Conservation (phyloP, 2,113 vertebrate species). For the Sinocyclocheilus rhinocerous region DNA sequence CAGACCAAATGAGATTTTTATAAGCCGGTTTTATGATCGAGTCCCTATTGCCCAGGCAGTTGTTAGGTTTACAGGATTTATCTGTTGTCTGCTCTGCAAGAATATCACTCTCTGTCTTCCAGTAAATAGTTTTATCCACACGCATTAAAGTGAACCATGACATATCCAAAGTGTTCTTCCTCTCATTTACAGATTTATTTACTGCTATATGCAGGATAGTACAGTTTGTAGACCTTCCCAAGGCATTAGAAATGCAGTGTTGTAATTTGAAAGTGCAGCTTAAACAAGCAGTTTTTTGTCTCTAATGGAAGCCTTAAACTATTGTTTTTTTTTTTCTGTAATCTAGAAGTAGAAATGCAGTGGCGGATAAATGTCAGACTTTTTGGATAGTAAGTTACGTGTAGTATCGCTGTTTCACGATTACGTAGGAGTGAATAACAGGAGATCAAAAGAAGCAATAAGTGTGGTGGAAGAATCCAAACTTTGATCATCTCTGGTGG, state of each 20-base stretch:
- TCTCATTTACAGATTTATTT: constrained; percentile 42
- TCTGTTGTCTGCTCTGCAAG: not conserved
- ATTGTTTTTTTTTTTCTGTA: not conserved
- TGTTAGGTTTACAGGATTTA: not conserved
- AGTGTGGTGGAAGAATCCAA: constrained; percentile 1
- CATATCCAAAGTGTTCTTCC: constrained; percentile 44
- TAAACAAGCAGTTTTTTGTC: not conserved
- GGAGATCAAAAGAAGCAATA: constrained; percentile 49
- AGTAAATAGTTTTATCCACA: constrained; percentile 55
- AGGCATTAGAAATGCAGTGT: not conserved
- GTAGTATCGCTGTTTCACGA: not conserved
- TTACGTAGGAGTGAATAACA: constrained; percentile 27
- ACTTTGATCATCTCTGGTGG: too few relatives aligned
- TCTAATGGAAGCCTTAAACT: not conserved
- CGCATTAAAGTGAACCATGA: constrained; percentile 30
- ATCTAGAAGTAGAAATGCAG: not conserved
- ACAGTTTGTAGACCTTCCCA: not conserved
- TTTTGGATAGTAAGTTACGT: not conserved
- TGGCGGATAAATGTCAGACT: not conserved
- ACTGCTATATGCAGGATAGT: not conserved
- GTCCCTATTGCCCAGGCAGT: constrained; percentile 58
- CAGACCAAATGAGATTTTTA: constrained; percentile 70
- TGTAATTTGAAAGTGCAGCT: not conserved
- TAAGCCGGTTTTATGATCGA: constrained; percentile 63
- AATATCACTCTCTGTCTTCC: constrained; percentile 31